Percentiles rank a stretch among this genome's conserved stretches.
These are phyloP conservation scores for Bombylius major DNA, from an alignment of 2,888 invertebrate genomes.

Conservation along the genomic window DNA sequence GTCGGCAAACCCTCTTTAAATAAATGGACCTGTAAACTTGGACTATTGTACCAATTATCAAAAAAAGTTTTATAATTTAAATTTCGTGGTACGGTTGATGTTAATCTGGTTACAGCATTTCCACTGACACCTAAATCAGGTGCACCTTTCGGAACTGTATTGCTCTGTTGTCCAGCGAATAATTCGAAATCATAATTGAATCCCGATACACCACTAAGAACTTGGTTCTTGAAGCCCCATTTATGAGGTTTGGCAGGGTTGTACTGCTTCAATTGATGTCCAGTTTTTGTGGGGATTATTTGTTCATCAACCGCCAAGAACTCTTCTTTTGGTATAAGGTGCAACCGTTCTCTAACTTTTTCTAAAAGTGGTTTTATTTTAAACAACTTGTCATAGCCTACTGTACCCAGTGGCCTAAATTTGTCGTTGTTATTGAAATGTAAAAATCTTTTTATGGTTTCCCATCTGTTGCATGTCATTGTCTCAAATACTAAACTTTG, in stretches of 20 bases:
- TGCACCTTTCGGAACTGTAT: conserved; percentile 16
- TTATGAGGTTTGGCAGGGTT: conserved; percentile 27
- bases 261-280: conserved; percentile 21
- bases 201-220: conserved; percentile 27
- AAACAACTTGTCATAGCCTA: conserved; percentile 9
- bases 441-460: conserved; percentile 11
- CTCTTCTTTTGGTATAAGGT: conserved; percentile 6
- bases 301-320: conserved; percentile 21
- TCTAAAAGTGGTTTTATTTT: conserved; percentile 5
- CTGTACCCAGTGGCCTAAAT: conserved; percentile 2
- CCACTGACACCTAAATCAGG: background rate
- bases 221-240: conserved; percentile 27
- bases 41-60: conserved; percentile 6
- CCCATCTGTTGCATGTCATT: conserved; percentile 7
- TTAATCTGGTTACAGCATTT: background rate
- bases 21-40: conserved; percentile 4
- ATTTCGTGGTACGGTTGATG: background rate
- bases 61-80: background rate
- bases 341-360: conserved; percentile 1
- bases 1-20: conserved; percentile 3
- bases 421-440: conserved; percentile 13
- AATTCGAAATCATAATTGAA: conserved; percentile 30
- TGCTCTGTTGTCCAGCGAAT: conserved; percentile 22
- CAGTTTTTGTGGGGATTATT: conserved; percentile 25
- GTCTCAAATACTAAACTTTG: conserved; percentile 6